Evolutionary conservation across 2,113 vertebrate genomes (phyloP).

Genomic region (Ctenodactylus gundi): DNA sequence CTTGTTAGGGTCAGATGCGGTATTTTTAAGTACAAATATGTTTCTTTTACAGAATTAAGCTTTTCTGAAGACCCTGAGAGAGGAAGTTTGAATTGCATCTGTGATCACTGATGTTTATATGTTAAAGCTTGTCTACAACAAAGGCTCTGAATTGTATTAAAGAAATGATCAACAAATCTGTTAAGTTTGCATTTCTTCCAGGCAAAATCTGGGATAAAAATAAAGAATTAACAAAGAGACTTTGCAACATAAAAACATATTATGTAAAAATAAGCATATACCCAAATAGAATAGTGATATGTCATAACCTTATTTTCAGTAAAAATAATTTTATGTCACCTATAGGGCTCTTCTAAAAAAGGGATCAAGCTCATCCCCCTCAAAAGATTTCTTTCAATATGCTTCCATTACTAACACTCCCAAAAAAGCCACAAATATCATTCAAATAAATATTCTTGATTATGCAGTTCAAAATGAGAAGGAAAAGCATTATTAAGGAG

Average conservation of each 20-base stretch:
- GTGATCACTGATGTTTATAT: slow-evolving; percentile 25
- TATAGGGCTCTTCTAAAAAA: slow-evolving; percentile 24
- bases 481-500: slow-evolving; percentile 33
- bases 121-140: slow-evolving; percentile 29
- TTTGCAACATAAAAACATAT: slow-evolving; percentile 30
- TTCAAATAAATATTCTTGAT: slow-evolving; percentile 47
- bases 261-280: slow-evolving; percentile 2
- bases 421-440: slow-evolving; percentile 17
- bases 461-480: slow-evolving; percentile 28
- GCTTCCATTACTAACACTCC: slow-evolving; percentile 9
- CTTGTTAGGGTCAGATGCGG: background rate
- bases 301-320: slow-evolving; percentile 30
- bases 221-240: background rate
- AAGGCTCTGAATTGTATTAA: slow-evolving; percentile 33
- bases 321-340: slow-evolving; percentile 2
- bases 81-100: slow-evolving; percentile 32
- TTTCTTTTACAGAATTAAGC: slow-evolving; percentile 16
- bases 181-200: slow-evolving; percentile 37
- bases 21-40: background rate
- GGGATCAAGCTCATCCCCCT: slow-evolving; percentile 12
- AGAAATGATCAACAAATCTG: slow-evolving; percentile 23
- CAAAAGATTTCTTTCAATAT: slow-evolving; percentile 55
- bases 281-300: slow-evolving; percentile 27
- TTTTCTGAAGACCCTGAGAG: background rate
- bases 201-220: slow-evolving; percentile 32